A percentile compares a stretch with the other conserved stretches of the same genome.
phyloP scores from a whole-genome alignment of 2,797 vertebrate species.

The Danio choprae region DNA sequence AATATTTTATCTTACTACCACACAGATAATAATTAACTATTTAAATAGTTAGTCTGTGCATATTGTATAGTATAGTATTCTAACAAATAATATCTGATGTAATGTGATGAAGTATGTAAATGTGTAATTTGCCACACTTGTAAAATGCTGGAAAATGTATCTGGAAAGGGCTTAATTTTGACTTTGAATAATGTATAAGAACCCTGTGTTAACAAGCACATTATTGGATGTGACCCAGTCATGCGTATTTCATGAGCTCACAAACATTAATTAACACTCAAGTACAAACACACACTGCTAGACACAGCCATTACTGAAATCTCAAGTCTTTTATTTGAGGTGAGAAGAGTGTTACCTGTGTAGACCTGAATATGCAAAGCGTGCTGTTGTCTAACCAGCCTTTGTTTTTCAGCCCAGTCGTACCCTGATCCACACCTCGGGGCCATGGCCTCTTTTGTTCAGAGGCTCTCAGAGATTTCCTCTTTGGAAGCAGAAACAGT shows the following conservation, averaged over 20 bases:
- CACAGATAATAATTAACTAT: too few relatives aligned
- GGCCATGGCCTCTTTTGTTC: constrained; percentile 71
- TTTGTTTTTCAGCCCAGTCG: constrained; percentile 63
- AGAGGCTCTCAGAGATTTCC: constrained; percentile 76
- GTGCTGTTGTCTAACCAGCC: constrained; percentile 19
- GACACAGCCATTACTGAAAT: constrained; percentile 13
- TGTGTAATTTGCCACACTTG: too few relatives aligned
- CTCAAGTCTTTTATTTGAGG: constrained; percentile 13
- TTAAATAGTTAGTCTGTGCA: too few relatives aligned
- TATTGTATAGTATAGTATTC: too few relatives aligned
- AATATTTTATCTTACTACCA: too few relatives aligned
- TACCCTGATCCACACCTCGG: constrained; percentile 74
- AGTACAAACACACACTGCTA: not conserved
- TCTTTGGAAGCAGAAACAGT: constrained; percentile 73
- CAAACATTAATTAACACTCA: not conserved
- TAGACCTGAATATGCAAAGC: constrained; percentile 40
- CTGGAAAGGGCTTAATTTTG: too few relatives aligned
- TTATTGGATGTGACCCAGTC: too few relatives aligned
- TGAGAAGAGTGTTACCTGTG: constrained; percentile 8
- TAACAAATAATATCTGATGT: too few relatives aligned
- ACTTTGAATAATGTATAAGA: too few relatives aligned
- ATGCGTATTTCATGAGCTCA: not conserved
- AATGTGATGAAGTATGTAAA: too few relatives aligned
- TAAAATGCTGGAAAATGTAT: too few relatives aligned
- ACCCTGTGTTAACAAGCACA: too few relatives aligned